Evolutionary conservation across 1,140 invertebrate species (phyloP), one percentile per base, ranked within the genome.

Genomic region (Drosophila pallidifrons): DNA sequence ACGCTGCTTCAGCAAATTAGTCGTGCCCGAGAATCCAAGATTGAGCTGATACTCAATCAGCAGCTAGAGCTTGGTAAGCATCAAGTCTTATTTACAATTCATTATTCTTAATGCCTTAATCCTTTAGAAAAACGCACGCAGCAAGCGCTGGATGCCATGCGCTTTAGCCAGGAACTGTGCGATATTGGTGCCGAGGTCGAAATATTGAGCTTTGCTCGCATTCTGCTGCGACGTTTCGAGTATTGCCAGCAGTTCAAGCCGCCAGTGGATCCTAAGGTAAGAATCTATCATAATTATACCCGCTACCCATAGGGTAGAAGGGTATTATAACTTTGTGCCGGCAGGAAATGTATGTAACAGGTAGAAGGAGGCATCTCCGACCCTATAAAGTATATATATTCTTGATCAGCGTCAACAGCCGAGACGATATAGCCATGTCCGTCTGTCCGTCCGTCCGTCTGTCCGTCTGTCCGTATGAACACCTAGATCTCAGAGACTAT

Each of bases 181-280:
- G 92, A 94, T 0, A 94, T 95, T 75, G 95, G 95, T 3, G 95
- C 94, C 1, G 94, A 96, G 77, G 94, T 95, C 32, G 95, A 96
- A 92, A 93, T 96, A 45, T 91, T 96, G 0, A 95, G 94, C 25
- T 94, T 96, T 68, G 94, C 94, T 61, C 94, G 93, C 20, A 94
- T 94, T 2, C 93, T 96, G 5, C 82, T 96, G 0, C 94, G 94
- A 15, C 94, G 95, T 64, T 93, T 96, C 49, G 95, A 96, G 82
- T 92, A 91, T 55, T 94, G 94, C 64, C 93, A 93, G 32, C 94
- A 94, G 75, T 93, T 94, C 47, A 93, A 94, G 70, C 73, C 92
- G 7, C 82, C 92, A 4, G 77, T 92, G 3, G 93, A 94, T 74
- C 81, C 93, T 1, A 93, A 78, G 82, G 91, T 92, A 1, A 20